Percentiles rank a stretch among this genome's conserved stretches.
Evolutionary conservation across 2,797 vertebrate species (phyloP).

Genomic region (Acanthurus leucopareius): DNA sequence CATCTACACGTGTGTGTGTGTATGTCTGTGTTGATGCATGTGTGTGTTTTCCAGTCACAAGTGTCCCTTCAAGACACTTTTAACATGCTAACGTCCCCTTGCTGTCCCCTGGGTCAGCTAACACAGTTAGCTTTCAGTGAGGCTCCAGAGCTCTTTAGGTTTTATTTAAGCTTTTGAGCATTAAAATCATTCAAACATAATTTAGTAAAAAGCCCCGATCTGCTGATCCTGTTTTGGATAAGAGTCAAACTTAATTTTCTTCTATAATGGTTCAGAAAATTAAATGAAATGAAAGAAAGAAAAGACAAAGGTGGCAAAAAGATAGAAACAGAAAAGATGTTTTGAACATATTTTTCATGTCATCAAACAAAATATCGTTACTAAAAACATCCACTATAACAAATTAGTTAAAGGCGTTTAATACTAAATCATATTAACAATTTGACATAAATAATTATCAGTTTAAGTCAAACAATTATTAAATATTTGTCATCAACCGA

Average conservation of each 20-base stretch:
- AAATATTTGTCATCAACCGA: neutral
- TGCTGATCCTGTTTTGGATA: slow-evolving; percentile 85
- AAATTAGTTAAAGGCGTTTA: neutral
- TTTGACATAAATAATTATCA: neutral
- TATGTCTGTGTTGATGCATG: slow-evolving; percentile 16
- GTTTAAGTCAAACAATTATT: neutral
- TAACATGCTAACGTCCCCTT: slow-evolving; percentile 69
- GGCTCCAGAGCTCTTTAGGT: slow-evolving; percentile 80
- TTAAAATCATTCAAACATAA: slow-evolving; percentile 87
- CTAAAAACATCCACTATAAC: neutral
- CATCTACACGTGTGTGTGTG: neutral
- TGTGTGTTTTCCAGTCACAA: slow-evolving; percentile 20
- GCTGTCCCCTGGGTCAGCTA: slow-evolving; percentile 80
- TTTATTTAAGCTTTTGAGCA: slow-evolving; percentile 82
- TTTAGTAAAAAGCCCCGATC: slow-evolving; percentile 84
- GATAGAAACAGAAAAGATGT: neutral
- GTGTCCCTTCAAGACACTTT: slow-evolving; percentile 44
- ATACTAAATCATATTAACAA: neutral
- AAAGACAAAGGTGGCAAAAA: neutral
- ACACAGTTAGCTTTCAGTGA: slow-evolving; percentile 84
- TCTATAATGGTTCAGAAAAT: slow-evolving; percentile 80
- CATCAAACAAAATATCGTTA: too few species aligned
- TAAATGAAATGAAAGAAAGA: slow-evolving; percentile 57
- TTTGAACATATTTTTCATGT: neutral
- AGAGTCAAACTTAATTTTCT: slow-evolving; percentile 87